A percentile compares a stretch with the other conserved stretches of the same genome.
These are phyloP conservation scores for Nyctereutes procyonoides DNA, from an alignment of 2,113 vertebrate genomes.

Conservation along the genomic window DNA sequence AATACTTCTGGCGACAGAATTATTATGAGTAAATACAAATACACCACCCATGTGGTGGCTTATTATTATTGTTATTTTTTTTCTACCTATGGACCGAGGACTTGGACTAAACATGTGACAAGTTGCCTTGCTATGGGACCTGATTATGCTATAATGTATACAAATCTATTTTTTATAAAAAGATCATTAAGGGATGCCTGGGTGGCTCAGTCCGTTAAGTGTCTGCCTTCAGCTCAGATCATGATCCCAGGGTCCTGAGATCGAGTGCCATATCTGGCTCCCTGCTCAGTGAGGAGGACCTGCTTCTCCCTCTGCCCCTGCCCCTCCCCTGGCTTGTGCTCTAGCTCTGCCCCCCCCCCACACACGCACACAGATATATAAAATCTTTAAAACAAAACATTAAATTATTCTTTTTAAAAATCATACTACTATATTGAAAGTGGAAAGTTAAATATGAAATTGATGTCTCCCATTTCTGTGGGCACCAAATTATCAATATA, in stretches of 20 bases:
- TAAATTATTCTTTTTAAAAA: not conserved
- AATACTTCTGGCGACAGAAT: not conserved
- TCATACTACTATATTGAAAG: not conserved
- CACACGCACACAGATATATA: no score
- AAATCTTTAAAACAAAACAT: not conserved
- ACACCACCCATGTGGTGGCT: not conserved
- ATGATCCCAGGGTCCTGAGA: no score
- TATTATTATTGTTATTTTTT: not conserved
- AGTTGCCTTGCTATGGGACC: not conserved
- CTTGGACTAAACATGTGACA: not conserved
- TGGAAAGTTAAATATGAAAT: slow-evolving; percentile 14
- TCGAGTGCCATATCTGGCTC: no score
- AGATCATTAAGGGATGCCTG: not conserved
- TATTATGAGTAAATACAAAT: not conserved
- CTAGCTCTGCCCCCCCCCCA: no score
- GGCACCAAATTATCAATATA: not conserved
- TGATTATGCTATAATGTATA: slow-evolving; percentile 2
- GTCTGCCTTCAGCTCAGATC: no score
- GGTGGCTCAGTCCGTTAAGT: no score
- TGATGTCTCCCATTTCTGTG: not conserved
- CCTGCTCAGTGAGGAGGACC: no score
- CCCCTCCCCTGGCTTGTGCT: no score
- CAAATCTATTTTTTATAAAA: slow-evolving; percentile 19
- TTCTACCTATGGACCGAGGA: not conserved
- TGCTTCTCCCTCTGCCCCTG: no score